phyloP scores from a whole-genome alignment of 1,140 invertebrate species.

The Eriocheir sinensis region DNA sequence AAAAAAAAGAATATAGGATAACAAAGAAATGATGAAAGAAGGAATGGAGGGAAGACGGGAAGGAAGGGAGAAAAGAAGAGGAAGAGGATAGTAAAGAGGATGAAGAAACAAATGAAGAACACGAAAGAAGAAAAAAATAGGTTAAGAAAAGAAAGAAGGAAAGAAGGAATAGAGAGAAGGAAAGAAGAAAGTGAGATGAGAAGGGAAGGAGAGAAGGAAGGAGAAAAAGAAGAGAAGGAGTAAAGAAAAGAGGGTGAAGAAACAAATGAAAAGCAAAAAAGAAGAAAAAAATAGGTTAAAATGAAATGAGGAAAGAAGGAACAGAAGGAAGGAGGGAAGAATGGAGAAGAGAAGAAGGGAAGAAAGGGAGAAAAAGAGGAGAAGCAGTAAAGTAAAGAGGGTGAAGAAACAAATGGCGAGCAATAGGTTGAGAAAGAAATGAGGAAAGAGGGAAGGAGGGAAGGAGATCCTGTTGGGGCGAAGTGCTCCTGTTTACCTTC shows the following conservation, averaged over 20 bases:
- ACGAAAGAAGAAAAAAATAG: too few species aligned
- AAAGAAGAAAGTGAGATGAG: neutral
- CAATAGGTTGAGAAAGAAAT: too few species aligned
- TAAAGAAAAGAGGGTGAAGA: neutral
- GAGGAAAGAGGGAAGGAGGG: neutral
- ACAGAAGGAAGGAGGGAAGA: neutral
- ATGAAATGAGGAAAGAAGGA: neutral
- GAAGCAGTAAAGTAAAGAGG: neutral
- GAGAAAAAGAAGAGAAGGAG: neutral
- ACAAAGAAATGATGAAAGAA: too few species aligned
- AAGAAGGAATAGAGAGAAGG: neutral
- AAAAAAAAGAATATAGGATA: too few species aligned
- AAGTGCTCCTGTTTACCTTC: neutral
- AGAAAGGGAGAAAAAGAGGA: neutral
- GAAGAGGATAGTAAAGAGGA: too few species aligned
- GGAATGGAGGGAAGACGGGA: too few species aligned
- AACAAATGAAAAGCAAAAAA: neutral
- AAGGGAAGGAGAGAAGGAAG: neutral
- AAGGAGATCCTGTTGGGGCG: neutral
- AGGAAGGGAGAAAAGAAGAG: too few species aligned
- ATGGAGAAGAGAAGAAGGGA: neutral
- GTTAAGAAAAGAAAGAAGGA: neutral
- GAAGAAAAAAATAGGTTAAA: neutral
- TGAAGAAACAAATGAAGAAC: too few species aligned
- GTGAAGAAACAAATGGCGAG: neutral